Evolutionary conservation across 2,888 invertebrate genomes (phyloP).

Genomic region (Tipula vernalis): DNA sequence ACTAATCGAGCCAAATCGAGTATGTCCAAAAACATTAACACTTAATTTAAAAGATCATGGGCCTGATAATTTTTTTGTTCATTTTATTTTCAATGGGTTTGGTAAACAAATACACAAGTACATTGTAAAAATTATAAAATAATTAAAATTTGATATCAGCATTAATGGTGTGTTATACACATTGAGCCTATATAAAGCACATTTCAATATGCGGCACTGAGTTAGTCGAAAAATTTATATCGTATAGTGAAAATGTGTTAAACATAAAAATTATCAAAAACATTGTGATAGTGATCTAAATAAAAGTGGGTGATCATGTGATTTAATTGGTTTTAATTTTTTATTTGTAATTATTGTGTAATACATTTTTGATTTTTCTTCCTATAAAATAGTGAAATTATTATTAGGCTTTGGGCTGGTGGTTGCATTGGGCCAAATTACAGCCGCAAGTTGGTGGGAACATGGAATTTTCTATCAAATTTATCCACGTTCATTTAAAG

Average conservation of each 20-base stretch:
- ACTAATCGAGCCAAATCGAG: too few relatives aligned
- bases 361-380: constrained; percentile 15
- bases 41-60: neutral
- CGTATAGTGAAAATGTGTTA: neutral
- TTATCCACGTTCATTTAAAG: constrained; percentile 67
- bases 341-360: neutral
- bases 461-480: constrained; percentile 56
- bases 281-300: neutral
- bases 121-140: neutral
- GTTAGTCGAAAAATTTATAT: neutral
- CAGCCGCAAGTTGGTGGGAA: constrained; percentile 26
- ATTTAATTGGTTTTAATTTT: neutral
- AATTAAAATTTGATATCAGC: neutral
- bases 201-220: neutral
- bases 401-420: neutral
- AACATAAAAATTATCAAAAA: neutral
- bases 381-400: neutral
- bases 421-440: neutral
- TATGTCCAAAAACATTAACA: too few relatives aligned
- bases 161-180: neutral
- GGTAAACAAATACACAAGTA: neutral
- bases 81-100: neutral
- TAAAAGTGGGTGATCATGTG: neutral
- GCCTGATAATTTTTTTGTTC: neutral
- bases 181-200: neutral